Evolutionary conservation across 2,888 invertebrate genomes (phyloP), one percentile per base, ranked within the genome.

Genomic region (Schizaphis graminum): DNA sequence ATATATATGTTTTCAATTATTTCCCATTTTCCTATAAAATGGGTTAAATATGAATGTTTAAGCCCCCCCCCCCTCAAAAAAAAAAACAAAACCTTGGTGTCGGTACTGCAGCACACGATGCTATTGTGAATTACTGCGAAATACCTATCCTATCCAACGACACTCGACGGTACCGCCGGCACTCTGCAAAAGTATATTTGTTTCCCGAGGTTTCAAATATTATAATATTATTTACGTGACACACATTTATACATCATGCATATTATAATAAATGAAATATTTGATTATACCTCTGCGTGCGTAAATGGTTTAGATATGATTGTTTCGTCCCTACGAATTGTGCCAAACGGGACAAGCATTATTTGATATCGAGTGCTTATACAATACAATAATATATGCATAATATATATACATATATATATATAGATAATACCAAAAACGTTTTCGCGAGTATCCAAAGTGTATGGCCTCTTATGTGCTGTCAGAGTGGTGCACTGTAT

Each of bases 221-320:
- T 16, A 77, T 67, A n/a, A n/a, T n/a, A 67, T 67, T 67, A 67
- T n/a, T 67, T 67, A 67, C 67, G n/a, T 67, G 67, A 67, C n/a
- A n/a, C 28, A n/a, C n/a, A 77, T 77, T 3, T 44, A 44, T 35
- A 77, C 35, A 77, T 35, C 21, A 35, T 21, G 35, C 16, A 16
- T 77, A 77, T 77, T 77, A 67, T 35, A 5, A 61, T n/a, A 67
- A 21, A 53, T 21, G 3, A 53, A 53, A 53, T 53, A 53, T 53
- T 53, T 53, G 53, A 53, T 53, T 53, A 21, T 53, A 53, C 21
- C 53, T 21, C 53, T 21, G 53, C 53, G 5, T 21, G 53, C 5
- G 53, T n/a, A 67, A 16, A 67, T 67, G 16, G 16, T 67, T 67
- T n/a, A 67, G 67, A 77, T 35, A 77, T 35, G 35, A 21, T 35